Base-by-base conservation (phyloP, 1,140 invertebrate species). In the Trachymyrmex septentrionalis region DNA sequence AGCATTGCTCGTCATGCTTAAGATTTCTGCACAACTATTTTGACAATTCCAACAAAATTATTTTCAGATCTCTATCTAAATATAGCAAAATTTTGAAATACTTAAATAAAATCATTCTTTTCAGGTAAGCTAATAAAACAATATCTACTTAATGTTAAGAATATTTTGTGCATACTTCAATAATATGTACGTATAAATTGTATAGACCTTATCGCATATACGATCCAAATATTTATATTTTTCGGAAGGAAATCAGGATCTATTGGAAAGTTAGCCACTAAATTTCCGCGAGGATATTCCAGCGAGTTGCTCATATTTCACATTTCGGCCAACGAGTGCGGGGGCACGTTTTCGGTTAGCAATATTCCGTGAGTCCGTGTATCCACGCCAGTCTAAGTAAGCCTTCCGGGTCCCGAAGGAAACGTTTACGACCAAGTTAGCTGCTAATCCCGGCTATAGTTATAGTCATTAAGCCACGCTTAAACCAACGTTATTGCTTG, bases 401-500 rank as follows among this genome's bases (percentile, higher is more conserved):
- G 80, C 80, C 80, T 73, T 57, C 55, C 59, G 21, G 77, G 84
- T 89, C 87, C 88, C 88, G 80, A 90, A 92, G 92, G 91, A 92
- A 93, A 93, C 91, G 91, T 93, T 93, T 93, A 93, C 87, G 88
- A 86, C 86, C 91, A 90, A 90, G 91, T 93, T 93, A 93, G 92
- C 92, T 91, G 88, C 92, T 93, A 93, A 93, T 93, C 90, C 89
- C 53, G 66, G 88, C 84, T 86, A 92, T 86, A 93, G 86, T 91
- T 91, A 88, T 87, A 89, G 92, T 93, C 92, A 93, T 92, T 92
- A 91, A 89, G 90, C 89, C 75, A 90, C 87, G 88, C 77, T 90
- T 90, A 90, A 91, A 88, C 87, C 90, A 66, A 86, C 86, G 87
- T 91, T 89, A 90, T 89, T 89, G 88, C 91, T 87, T 86, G 87